phyloP scores from a whole-genome alignment of 2,113 vertebrate genomes.

The Cranoglanis bouderius region DNA sequence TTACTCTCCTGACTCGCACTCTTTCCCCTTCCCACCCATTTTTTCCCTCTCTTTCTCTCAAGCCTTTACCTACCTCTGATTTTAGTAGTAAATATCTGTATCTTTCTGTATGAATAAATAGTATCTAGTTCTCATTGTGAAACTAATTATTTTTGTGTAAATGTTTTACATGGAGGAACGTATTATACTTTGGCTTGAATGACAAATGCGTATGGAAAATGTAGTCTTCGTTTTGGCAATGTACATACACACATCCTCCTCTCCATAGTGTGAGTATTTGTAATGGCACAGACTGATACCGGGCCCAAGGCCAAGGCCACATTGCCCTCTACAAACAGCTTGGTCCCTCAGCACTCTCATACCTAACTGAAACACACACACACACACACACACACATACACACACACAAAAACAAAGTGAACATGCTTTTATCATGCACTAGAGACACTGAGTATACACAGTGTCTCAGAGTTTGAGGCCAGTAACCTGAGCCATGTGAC shows the following conservation, averaged over 20 bases:
- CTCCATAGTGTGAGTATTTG: constrained; percentile 37
- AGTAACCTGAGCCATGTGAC: constrained; percentile 44
- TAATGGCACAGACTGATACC: constrained; percentile 45
- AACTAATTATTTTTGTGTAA: background rate
- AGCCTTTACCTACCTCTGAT: constrained; percentile 43
- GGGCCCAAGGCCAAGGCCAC: constrained; percentile 28
- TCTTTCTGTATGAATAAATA: constrained; percentile 36
- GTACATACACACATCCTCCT: constrained; percentile 2
- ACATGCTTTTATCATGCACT: constrained; percentile 36
- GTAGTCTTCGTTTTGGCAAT: constrained; percentile 42
- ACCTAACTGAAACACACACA: constrained; percentile 32
- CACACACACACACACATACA: constrained; percentile 36
- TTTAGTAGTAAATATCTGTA: constrained; percentile 15
- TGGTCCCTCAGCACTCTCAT: constrained; percentile 42
- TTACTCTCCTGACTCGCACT: constrained; percentile 70
- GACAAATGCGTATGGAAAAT: constrained; percentile 58
- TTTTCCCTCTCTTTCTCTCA: constrained; percentile 49
- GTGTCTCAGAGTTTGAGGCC: constrained; percentile 18
- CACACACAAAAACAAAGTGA: constrained; percentile 8
- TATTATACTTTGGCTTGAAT: constrained; percentile 43
- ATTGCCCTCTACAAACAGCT: constrained; percentile 39
- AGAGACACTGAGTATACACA: constrained; percentile 14
- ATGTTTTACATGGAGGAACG: constrained; percentile 45
- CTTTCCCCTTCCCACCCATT: constrained; percentile 71
- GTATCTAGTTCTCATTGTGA: background rate